Evolutionary conservation across 2,113 vertebrate genomes (phyloP).

Genomic region (Halichoeres trimaculatus): DNA sequence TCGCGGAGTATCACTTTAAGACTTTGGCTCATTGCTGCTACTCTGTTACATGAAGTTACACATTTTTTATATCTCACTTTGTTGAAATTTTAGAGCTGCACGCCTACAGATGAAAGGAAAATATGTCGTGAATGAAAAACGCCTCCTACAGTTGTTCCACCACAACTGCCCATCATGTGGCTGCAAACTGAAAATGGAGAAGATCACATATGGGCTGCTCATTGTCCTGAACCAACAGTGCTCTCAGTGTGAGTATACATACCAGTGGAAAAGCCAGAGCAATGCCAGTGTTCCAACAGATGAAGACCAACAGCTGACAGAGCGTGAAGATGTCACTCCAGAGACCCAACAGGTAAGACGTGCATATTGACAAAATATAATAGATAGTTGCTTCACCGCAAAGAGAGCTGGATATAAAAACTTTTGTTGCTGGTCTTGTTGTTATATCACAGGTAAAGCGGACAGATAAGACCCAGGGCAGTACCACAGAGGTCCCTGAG

Average conservation of each 20-base stretch:
- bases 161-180: constrained; percentile 40
- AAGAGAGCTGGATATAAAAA: too few species aligned
- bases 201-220: constrained; percentile 26
- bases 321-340: constrained; percentile 5
- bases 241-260: constrained; percentile 42
- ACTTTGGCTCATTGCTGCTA: too few species aligned
- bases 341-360: constrained; percentile 16
- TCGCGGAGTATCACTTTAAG: too few species aligned
- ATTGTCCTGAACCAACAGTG: constrained; percentile 38
- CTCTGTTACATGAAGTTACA: too few species aligned
- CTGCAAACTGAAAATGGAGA: constrained; percentile 38
- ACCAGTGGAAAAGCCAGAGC: constrained; percentile 50
- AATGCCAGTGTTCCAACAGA: not conserved
- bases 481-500: not conserved
- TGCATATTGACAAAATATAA: too few species aligned
- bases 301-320: constrained; percentile 4
- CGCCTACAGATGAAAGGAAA: constrained; percentile 26
- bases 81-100: constrained; percentile 31
- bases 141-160: constrained; percentile 42
- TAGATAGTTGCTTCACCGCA: too few species aligned
- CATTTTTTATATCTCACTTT: not conserved
- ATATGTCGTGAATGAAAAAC: constrained; percentile 47
- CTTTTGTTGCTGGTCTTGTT: not conserved
- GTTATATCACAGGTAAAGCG: constrained; percentile 14
- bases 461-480: not conserved